A percentile compares a stretch with the other conserved stretches of the same genome.
phyloP scores from a whole-genome alignment of 2,888 invertebrate species.

The Mongoloraphidia duomilia region DNA sequence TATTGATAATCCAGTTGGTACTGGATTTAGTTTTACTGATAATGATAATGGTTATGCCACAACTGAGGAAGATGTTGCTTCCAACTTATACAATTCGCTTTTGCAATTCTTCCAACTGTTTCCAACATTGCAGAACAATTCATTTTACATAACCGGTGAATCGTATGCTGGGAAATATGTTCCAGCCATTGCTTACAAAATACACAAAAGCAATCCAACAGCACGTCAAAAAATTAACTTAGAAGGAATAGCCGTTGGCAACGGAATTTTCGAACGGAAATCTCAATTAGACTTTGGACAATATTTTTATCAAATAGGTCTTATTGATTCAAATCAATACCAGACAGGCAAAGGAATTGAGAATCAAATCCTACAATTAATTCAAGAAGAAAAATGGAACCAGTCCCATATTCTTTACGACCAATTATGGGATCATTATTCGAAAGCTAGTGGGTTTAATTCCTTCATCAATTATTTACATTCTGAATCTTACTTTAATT shows the following conservation, averaged over 20 bases:
- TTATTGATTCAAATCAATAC: conserved; percentile 43
- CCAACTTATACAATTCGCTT: conserved; percentile 54
- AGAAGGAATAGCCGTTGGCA: conserved; percentile 53
- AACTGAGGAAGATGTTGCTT: conserved; percentile 59
- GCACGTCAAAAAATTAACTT: conserved; percentile 44
- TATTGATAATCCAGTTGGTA: conserved; percentile 80
- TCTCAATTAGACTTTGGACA: conserved; percentile 57
- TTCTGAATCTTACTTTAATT: conserved; percentile 34
- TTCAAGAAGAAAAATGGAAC: conserved; percentile 18
- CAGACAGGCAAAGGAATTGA: conserved; percentile 34
- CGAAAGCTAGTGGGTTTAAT: conserved; percentile 53
- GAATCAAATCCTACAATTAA: conserved; percentile 15
- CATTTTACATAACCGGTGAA: conserved; percentile 74
- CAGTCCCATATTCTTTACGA: conserved; percentile 22
- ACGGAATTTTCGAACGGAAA: conserved; percentile 56
- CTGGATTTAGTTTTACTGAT: conserved; percentile 73
- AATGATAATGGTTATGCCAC: conserved; percentile 57
- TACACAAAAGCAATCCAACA: conserved; percentile 39
- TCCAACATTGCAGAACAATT: conserved; percentile 47
- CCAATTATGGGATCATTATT: conserved; percentile 33
- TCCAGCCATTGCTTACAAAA: conserved; percentile 54
- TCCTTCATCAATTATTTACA: conserved; percentile 55
- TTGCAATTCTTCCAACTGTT: conserved; percentile 67
- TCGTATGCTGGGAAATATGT: conserved; percentile 51
- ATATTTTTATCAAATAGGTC: conserved; percentile 56